Base-by-base conservation (phyloP, 2,888 invertebrate species). In the Tricholauxania praeusta region DNA sequence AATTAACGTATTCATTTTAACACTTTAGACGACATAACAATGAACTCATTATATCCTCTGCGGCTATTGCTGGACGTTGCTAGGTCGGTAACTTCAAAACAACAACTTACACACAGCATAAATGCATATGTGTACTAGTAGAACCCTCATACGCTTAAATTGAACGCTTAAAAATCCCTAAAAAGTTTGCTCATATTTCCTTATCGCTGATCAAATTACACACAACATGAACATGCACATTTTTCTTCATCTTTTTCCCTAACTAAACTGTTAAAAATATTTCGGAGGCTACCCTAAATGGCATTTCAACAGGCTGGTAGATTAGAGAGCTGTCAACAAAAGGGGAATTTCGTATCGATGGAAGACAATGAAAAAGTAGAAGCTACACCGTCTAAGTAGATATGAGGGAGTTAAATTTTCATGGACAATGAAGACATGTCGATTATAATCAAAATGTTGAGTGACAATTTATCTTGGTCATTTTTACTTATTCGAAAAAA, bases 131-230 rank as follows among this genome's bases (percentile, higher is more conserved):
- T 12, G 7, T 12, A 12, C 14, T 59, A 12, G 28, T 4, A 39
- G 17, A 59, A 17, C 70, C 55, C 48, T 19, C 62, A 55, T 52
- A 53, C 12, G 22, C 12, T 12, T 49, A 53, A 15, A 15, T 4
- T 28, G 28, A 28, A 28, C 28, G 28, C 28, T 28, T 28, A 53
- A 53, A 19, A 17, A n/a, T 1, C 53, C 53, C n/a, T 48, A 39
- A 22, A 63, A 63, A 71, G 14, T 71, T 59, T 14, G 17, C 48
- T 48, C 63, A 63, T 48, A 60, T 32, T 66, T 52, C 53, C 8
- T 67, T 67, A 67, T 60, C 60, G 39, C 39, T 67, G 60, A 72
- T 67, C 72, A 62, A 72, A 67, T 72, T 72, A 67, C 67, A 72
- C 71, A 72, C 65, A 70, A 62, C 14, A 65, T 72, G 63, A 48